Base-by-base conservation (phyloP, 2,797 vertebrate species). In the Gymnothorax javanicus region DNA sequence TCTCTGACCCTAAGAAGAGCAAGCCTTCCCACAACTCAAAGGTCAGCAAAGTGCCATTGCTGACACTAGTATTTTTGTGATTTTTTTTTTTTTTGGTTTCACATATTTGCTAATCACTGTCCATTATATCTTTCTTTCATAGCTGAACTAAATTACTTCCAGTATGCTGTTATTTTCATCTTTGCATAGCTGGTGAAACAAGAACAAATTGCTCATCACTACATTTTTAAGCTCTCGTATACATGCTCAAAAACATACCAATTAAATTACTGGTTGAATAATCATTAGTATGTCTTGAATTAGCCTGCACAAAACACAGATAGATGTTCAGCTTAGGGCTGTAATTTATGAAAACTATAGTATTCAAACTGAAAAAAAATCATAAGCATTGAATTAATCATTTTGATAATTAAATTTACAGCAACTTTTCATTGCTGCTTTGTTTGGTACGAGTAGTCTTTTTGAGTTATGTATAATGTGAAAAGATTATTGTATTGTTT, bases 1-100 rank as follows among this genome's bases (percentile, higher is more conserved):
- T 99, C 94, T 99, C 99, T 60, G 98, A 99, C 94, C 98, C 98
- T 92, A 99, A 99, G 95, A 99, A 99, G 94, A 98, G 96, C 91
- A 99, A 99, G 94, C 96, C 97, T 1, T 97, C 97, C 88, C 98
- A 99, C 75, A 96, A 97, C 88, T 98, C 98, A 93, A 99, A 99
- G 98, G 99, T 99, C 89, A 93, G 97, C 89, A 27, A 17, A 58
- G 3, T 17, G 33, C 25, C n/a, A 23, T 60, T 12, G 3, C 4
- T 52, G 56, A 58, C 57, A 20, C 27, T 43, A 43, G 33, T 43
- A 43, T 43, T 43, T 43, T 43, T 43, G 33, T 43, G 33, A 43
- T 43, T 43, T 43, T 43, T n/a, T n/a, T n/a, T n/a, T n/a, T n/a
- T n/a, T n/a, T n/a, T n/a, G n/a, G n/a, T n/a, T n/a, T n/a, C n/a